Conservation (phyloP, 1,140 invertebrate species). For the Diachasma alloeum region DNA sequence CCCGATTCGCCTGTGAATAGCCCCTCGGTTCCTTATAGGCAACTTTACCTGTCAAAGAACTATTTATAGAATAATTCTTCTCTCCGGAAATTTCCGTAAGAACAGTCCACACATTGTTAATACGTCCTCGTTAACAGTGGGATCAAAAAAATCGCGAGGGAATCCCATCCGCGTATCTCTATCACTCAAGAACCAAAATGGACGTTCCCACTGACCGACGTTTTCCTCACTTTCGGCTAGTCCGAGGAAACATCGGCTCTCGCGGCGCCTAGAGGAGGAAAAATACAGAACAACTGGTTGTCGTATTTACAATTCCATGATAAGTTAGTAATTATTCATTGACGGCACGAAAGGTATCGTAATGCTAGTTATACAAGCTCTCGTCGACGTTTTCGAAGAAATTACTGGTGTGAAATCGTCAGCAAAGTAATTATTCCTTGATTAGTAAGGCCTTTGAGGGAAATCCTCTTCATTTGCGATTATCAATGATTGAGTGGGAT, state of each 20-base stretch:
- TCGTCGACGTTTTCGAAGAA: neutral
- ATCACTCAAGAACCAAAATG: neutral
- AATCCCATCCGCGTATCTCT: no score
- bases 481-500: no score
- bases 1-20: no score
- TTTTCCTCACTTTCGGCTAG: neutral
- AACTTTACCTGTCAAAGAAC: no score
- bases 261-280: neutral
- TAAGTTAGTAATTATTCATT: neutral
- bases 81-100: no score
- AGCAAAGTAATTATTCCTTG: no score
- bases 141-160: neutral
- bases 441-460: no score
- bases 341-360: neutral
- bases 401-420: neutral
- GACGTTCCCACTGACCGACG: neutral
- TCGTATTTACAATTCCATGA: neutral
- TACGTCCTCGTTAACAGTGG: neutral
- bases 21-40: no score
- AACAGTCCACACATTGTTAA: no score
- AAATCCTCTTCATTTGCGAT: no score
- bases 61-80: no score
- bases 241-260: neutral
- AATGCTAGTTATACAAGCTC: neutral
- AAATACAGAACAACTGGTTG: neutral